Evolutionary conservation across 2,797 vertebrate genomes (phyloP).

Genomic region (Channallabes apus): DNA sequence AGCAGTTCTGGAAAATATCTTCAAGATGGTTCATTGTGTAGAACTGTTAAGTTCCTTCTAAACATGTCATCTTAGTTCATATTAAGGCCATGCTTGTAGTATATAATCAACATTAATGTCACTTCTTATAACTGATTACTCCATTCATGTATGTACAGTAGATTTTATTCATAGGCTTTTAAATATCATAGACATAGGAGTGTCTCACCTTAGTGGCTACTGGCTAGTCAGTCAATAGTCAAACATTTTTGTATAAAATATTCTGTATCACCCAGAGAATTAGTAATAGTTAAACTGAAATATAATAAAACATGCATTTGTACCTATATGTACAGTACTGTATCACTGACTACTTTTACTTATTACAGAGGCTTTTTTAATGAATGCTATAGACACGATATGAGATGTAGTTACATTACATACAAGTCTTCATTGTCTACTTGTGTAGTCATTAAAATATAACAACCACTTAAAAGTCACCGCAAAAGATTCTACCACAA

Average conservation of each 20-base stretch:
- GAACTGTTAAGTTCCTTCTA: not conserved
- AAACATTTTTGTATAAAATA: not conserved
- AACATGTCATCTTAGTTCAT: not conserved
- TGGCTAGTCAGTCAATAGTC: not conserved
- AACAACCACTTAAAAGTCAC: not conserved
- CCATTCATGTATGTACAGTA: too few species aligned
- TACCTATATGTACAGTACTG: not conserved
- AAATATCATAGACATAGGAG: not conserved
- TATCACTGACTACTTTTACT: not conserved
- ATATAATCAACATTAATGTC: not conserved
- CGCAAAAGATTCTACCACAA: not conserved
- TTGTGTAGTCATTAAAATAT: conserved; percentile 4
- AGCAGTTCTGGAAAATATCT: not conserved
- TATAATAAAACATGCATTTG: not conserved
- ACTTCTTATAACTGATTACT: not conserved
- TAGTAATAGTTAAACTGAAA: not conserved
- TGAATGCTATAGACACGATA: not conserved
- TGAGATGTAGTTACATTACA: not conserved
- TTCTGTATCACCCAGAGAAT: not conserved
- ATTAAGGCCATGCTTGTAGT: not conserved
- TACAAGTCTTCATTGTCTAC: not conserved
- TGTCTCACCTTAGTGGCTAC: not conserved
- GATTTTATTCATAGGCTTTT: not conserved
- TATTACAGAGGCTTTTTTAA: not conserved
- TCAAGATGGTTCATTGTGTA: not conserved